Percentiles rank a stretch among this genome's conserved stretches.
Conservation (phyloP, 35 echinoderm and acorn worm species). For the Diadema setosum region DNA sequence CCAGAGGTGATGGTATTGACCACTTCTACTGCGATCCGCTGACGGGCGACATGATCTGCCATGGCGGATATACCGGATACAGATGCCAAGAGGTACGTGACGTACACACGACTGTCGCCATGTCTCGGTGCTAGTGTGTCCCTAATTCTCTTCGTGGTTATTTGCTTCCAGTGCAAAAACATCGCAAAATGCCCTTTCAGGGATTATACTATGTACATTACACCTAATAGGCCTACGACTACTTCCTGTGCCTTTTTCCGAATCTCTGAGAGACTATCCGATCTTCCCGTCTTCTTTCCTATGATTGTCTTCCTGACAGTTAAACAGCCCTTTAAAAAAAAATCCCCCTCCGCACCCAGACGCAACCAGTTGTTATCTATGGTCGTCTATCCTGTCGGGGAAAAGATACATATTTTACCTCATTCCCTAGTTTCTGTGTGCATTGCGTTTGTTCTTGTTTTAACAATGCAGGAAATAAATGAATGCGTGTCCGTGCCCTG, state of each 20-base stretch:
- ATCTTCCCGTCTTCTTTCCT: too few species aligned
- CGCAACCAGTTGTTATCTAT: too few species aligned
- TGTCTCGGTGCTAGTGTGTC: too few species aligned
- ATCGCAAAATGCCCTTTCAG: not conserved
- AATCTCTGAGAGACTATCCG: not conserved
- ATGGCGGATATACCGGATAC: slow-evolving; percentile 13
- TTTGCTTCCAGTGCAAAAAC: not conserved
- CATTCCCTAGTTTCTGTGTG: too few species aligned
- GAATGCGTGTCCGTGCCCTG: slow-evolving; percentile 78
- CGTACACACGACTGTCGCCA: not conserved
- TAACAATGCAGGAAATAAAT: slow-evolving; percentile 69
- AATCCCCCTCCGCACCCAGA: too few species aligned
- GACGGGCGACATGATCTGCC: slow-evolving; percentile 21
- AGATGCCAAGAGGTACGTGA: slow-evolving; percentile 1
- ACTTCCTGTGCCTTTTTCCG: not conserved
- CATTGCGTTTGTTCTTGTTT: too few species aligned
- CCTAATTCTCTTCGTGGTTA: too few species aligned
- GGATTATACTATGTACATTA: not conserved
- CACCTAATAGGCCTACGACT: not conserved
- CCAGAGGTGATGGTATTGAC: not conserved
- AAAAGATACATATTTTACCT: too few species aligned
- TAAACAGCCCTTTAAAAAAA: too few species aligned
- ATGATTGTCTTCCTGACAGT: too few species aligned
- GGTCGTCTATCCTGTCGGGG: too few species aligned
- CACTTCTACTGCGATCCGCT: slow-evolving; percentile 19